These are phyloP conservation scores for Biston betularia DNA, from an alignment of 2,888 invertebrate genomes.

Conservation along the genomic window DNA sequence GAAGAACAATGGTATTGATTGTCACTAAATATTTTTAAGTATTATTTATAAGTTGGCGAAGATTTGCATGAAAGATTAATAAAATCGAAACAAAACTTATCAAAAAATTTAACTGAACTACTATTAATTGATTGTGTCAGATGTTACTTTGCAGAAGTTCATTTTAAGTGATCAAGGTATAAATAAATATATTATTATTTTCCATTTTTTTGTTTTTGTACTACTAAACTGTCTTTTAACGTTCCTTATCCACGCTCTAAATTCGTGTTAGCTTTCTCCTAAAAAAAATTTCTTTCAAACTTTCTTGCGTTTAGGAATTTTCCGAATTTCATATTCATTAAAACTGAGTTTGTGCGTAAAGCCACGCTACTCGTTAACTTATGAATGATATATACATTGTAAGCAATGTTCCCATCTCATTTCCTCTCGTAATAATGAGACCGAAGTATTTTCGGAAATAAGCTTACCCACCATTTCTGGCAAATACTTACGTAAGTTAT, in stretches of 20 bases:
- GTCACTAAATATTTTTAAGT: no score
- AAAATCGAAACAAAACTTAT: no score
- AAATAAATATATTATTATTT: no score
- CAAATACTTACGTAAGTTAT: background rate
- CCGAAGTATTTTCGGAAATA: constrained; percentile 18
- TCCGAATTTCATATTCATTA: constrained; percentile 27
- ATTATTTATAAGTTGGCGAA: no score
- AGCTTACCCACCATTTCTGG: background rate
- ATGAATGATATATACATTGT: constrained; percentile 26
- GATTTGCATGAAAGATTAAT: no score
- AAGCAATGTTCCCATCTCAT: constrained; percentile 46
- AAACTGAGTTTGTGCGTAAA: constrained; percentile 28
- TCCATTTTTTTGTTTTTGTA: no score
- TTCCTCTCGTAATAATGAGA: constrained; percentile 47
- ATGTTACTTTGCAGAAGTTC: no score
- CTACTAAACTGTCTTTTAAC: no score
- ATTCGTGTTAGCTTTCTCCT: constrained; percentile 4
- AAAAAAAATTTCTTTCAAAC: constrained; percentile 7
- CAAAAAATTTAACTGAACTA: no score
- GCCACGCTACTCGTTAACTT: constrained; percentile 31
- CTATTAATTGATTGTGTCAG: no score
- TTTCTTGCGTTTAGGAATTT: constrained; percentile 9
- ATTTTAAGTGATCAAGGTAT: no score
- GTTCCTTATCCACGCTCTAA: constrained; percentile 1
- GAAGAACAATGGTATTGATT: no score